Evolutionary conservation across 2,797 vertebrate species (phyloP).

Genomic region (Muscicapa comitata): DNA sequence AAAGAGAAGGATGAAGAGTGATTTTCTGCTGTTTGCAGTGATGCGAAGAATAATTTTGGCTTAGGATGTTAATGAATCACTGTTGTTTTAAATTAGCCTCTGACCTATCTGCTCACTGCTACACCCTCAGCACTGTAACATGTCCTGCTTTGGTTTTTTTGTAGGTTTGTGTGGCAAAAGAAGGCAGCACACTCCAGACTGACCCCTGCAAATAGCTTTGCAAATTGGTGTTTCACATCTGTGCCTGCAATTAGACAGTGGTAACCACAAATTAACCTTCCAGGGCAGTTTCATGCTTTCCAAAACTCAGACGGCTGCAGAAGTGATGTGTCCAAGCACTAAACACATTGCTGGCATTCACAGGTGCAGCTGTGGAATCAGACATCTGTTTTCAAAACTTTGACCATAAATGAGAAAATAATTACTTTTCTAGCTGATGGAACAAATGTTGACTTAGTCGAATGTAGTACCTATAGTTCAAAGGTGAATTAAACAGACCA

Average conservation of each 20-base stretch:
- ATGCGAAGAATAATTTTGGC: neutral
- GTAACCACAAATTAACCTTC: neutral
- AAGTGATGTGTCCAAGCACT: neutral
- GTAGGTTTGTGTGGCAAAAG: neutral
- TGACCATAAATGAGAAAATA: neutral
- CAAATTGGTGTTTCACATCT: neutral
- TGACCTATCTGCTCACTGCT: neutral
- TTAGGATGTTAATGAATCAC: fast-evolving
- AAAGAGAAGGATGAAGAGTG: neutral
- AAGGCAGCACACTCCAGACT: neutral
- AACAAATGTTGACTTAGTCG: neutral
- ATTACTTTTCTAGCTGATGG: neutral
- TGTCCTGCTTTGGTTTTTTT: neutral
- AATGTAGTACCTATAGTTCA: neutral
- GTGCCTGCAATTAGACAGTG: neutral
- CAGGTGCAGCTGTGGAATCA: neutral
- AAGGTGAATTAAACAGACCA: neutral
- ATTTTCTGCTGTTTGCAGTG: neutral
- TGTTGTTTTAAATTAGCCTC: neutral
- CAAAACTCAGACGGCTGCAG: neutral
- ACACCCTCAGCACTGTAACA: neutral
- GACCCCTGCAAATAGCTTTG: neutral
- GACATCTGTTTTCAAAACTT: neutral
- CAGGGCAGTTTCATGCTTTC: neutral
- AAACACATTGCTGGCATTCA: neutral